Base-by-base conservation (phyloP, 2,797 vertebrate genomes). In the Sebastes elongatus region DNA sequence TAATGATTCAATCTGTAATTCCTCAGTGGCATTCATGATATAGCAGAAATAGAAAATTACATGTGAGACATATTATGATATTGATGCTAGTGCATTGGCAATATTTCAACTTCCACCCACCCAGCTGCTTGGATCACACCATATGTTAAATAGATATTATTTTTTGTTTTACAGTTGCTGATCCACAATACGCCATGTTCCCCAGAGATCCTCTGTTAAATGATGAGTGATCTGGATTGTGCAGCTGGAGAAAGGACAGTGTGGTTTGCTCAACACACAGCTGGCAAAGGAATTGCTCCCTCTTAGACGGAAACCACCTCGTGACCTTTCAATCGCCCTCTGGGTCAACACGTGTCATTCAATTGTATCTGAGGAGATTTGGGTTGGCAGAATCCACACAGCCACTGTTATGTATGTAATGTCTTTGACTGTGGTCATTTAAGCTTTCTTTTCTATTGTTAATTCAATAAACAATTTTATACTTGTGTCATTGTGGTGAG, bases 1-100 rank as follows among this genome's bases (percentile, higher is more conserved):
- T 76, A 78, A 74, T 81, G 33, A 80, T 64, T 73, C 5, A 14
- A 59, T 78, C 46, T 49, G 30, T 63, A 76, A 57, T 61, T 60
- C 46, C 28, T 55, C 42, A 16, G n/a, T 20, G 33, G 42, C 56
- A 59, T 78, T 71, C 25, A 52, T 55, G 46, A 60, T 57, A 13
- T 30, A 27, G 59, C 42, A 76, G 60, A 28, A 56, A 71, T 18
- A 74, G n/a, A 72, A 86, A 67, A 75, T 53, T 0, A 68, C 30
- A 20, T 33, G 1, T 22, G 5, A 23, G 6, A 18, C 32, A 25
- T 53, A 49, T 62, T 33, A 65, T 52, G 22, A 10, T 72, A 78
- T 33, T 52, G 32, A 57, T 60, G 20, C 46, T 30, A 14, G 6
- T 38, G 6, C 10, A 30, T 7, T 0, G 42, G 32, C 10, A 55